Evolutionary conservation across 2,113 vertebrate species (phyloP), one percentile per base, ranked within the genome.

Genomic region (Anhinga rufa): DNA sequence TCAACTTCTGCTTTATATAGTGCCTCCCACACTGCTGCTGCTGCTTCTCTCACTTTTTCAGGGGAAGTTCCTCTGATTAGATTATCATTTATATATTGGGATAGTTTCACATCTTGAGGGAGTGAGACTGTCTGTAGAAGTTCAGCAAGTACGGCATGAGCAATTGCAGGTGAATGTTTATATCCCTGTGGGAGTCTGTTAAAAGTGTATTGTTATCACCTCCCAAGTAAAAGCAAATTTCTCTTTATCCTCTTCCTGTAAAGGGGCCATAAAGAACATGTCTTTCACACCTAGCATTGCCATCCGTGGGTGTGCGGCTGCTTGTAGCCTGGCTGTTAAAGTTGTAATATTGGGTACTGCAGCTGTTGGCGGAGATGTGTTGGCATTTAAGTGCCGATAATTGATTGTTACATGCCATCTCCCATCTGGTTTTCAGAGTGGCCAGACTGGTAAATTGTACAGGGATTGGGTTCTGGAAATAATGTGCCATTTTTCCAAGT

Each of bases 381-480:
- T 15, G 48, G 48, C 48, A 70, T 51, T 70, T 51, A 70, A 25
- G 34, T 6, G 4, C 48, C 1, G 4, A 28, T 51, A 70, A 70
- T 51, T 17, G 19, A 36, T 49, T 70, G 68, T 28, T 8, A 51
- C 34, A 9, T 4, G 13, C 34, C n/a, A 21, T 15, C 25, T 70
- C 10, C 68, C n/a, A 16, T 51, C 25, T 8, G 1, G 7, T 7
- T 70, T 21, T 36, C 1, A 1, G 10, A 38, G 13, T 12, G 25
- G n/a, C 13, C 26, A 29, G 34, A 29, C 14, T 9, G 18, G n/a
- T 16, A n/a, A 57, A 57, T 57, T 34, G 4, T 57, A 34, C 5
- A 12, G 12, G 31, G 55, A 34, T 31, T 20, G 18, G 34, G 9
- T 70, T 68, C 65, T 68, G 42, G 32, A 34, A 48, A 54, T 72